A percentile compares a stretch with the other conserved stretches of the same genome.
Conservation (phyloP, 2,113 vertebrate species). For the Platichthys stellatus region DNA sequence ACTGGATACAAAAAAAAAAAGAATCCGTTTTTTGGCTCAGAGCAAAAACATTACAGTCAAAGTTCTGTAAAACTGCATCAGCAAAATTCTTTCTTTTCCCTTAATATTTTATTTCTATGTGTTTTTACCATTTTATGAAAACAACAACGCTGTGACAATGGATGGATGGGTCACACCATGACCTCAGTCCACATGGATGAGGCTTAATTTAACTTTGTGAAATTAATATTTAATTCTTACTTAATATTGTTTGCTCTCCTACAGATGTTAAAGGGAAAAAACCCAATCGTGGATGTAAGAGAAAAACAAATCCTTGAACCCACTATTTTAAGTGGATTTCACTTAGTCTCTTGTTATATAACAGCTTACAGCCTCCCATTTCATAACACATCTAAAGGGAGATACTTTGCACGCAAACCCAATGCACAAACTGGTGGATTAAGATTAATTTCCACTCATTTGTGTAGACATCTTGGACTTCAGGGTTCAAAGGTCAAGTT, state of each 20-base stretch:
- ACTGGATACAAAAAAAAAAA: not conserved
- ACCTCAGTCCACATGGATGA: not conserved
- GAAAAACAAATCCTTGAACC: slow-evolving; percentile 33
- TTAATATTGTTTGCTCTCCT: not conserved
- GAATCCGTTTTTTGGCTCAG: not conserved
- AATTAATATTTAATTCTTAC: not conserved
- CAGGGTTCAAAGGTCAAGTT: not conserved
- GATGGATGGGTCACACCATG: not conserved
- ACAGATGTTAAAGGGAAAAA: slow-evolving; percentile 20
- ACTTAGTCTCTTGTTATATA: slow-evolving; percentile 50
- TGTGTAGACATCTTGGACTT: slow-evolving; percentile 6
- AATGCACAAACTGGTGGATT: slow-evolving; percentile 34
- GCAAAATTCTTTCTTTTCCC: not conserved
- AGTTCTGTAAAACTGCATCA: not conserved
- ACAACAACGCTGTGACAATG: too few species aligned
- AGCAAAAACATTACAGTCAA: not conserved
- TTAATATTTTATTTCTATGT: not conserved
- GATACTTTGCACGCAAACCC: slow-evolving; percentile 25
- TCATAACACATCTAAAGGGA: slow-evolving; percentile 37
- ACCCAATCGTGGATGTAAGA: not conserved
- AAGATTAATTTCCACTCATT: slow-evolving; percentile 8
- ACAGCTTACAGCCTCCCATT: slow-evolving; percentile 46
- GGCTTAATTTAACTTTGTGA: not conserved
- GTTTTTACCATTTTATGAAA: not conserved
- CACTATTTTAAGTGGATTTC: slow-evolving; percentile 41